These are phyloP conservation scores for Zaprionus tsacasi DNA, from an alignment of 1,140 invertebrate genomes.

Conservation along the genomic window DNA sequence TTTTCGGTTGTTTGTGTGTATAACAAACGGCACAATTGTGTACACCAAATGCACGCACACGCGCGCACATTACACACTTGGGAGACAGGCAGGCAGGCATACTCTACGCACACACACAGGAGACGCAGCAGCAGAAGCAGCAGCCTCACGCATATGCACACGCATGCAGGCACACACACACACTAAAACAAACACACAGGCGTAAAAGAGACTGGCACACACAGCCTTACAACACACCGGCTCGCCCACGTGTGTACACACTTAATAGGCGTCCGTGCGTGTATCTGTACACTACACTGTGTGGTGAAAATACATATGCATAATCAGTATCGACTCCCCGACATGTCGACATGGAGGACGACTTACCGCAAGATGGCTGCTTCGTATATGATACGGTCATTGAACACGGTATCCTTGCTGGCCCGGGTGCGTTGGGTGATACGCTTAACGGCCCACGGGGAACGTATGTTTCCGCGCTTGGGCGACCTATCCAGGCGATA, in stretches of 20 bases:
- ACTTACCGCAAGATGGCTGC: conserved; percentile 85
- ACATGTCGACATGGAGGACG: conserved; percentile 21
- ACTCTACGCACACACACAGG: conserved; percentile 36
- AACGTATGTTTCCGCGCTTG: conserved; percentile 86
- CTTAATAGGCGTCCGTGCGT: conserved; percentile 8
- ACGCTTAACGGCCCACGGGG: conserved; percentile 93
- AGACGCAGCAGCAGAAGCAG: conserved; percentile 34
- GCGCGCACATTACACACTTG: conserved; percentile 4
- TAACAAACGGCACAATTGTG: conserved; percentile 39
- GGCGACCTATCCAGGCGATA: conserved; percentile 91
- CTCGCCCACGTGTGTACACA: conserved; percentile 45
- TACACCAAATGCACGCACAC: conserved; percentile 51
- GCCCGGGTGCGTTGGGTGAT: conserved; percentile 78
- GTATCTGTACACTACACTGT: not conserved
- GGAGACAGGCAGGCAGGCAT: not conserved
- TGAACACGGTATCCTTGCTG: conserved; percentile 75
- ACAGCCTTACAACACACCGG: conserved; percentile 11
- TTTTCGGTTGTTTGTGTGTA: not conserved
- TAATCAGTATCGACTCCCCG: conserved; percentile 3
- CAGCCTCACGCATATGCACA: conserved; percentile 53
- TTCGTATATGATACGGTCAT: conserved; percentile 88
- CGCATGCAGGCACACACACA: conserved; percentile 28
- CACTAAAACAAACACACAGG: conserved; percentile 1
- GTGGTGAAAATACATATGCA: conserved; percentile 37
- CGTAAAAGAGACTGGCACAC: conserved; percentile 13